phyloP scores from a whole-genome alignment of 2,797 vertebrate genomes.

The Clarias platycephalus region DNA sequence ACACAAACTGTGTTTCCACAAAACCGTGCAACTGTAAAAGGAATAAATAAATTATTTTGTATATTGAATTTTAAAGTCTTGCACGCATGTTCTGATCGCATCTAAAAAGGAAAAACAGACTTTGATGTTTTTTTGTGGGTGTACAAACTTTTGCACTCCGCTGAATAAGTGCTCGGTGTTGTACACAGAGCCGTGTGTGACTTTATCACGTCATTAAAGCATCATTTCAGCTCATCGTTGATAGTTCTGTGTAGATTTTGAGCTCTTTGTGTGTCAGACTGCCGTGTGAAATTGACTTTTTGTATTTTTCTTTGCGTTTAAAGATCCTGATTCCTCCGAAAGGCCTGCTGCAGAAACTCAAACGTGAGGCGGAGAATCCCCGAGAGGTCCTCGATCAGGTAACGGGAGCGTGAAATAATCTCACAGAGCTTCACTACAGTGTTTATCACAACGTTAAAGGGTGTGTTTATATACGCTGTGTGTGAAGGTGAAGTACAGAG shows the following conservation, averaged over 20 bases:
- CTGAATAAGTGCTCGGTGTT: background rate
- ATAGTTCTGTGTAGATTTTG: background rate
- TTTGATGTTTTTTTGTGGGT: background rate
- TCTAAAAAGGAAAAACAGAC: background rate
- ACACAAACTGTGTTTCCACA: too few species aligned
- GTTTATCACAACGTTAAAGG: background rate
- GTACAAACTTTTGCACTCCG: background rate
- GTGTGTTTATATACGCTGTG: conserved; percentile 1
- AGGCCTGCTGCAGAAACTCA: conserved; percentile 89
- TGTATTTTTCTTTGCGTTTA: conserved; percentile 25
- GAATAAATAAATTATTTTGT: too few species aligned
- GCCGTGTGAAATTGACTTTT: background rate
- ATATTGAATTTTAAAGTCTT: too few species aligned
- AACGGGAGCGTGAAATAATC: conserved; percentile 25
- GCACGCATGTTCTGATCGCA: background rate
- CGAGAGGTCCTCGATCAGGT: conserved; percentile 98
- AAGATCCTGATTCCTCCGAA: conserved; percentile 98
- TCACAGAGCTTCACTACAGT: background rate
- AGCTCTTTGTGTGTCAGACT: background rate
- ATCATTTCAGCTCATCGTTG: too few species aligned
- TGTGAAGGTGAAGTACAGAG: conserved; percentile 89
- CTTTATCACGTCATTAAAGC: background rate
- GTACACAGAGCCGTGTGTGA: background rate
- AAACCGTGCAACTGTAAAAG: too few species aligned
- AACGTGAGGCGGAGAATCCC: conserved; percentile 92